phyloP scores from a whole-genome alignment of 2,113 vertebrate species.

The Bothrops jararaca region DNA sequence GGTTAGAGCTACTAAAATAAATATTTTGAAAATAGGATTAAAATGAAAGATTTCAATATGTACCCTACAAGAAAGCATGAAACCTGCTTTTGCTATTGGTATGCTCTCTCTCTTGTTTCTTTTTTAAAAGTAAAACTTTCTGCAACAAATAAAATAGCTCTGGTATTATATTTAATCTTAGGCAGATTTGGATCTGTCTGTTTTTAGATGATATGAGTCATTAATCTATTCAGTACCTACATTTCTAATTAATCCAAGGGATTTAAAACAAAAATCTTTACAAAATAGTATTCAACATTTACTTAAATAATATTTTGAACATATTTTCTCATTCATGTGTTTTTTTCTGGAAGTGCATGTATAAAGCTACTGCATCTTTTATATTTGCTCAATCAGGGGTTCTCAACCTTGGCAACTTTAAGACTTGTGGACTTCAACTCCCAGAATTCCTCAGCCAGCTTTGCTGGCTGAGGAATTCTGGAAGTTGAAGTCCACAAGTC shows the following conservation, averaged over 20 bases:
- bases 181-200: background rate
- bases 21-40: background rate
- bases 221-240: background rate
- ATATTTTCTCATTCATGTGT: background rate
- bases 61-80: background rate
- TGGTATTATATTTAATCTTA: background rate
- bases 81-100: background rate
- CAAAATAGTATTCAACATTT: background rate
- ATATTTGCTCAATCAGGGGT: too few relatives aligned
- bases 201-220: background rate
- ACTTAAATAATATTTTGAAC: background rate
- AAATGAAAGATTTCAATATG: background rate
- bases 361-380: background rate
- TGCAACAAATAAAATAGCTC: background rate
- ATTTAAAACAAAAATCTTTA: background rate
- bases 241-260: background rate
- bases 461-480: too few relatives aligned
- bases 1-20: background rate
- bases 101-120: background rate
- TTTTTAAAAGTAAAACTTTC: background rate
- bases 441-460: too few relatives aligned
- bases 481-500: too few relatives aligned
- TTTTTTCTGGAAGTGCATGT: background rate
- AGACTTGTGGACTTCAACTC: too few relatives aligned
- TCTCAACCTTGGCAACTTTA: too few relatives aligned